phyloP scores from a whole-genome alignment of 1,140 invertebrate genomes.

The Plodia interpunctella region DNA sequence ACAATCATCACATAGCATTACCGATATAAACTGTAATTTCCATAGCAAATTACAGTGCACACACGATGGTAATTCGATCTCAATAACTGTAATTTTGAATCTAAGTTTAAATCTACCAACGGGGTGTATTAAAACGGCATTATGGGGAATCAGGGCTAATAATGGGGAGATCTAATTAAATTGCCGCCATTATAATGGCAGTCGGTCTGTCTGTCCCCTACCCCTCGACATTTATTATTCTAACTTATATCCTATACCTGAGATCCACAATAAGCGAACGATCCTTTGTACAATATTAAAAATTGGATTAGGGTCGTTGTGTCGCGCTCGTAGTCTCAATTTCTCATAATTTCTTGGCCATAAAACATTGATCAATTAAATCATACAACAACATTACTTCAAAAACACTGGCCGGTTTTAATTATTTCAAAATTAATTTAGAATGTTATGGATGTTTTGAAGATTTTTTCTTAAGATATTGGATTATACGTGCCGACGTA shows the following conservation, averaged over 20 bases:
- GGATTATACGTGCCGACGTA: too few relatives aligned
- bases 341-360: neutral
- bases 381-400: too few relatives aligned
- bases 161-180: slow-evolving; percentile 74
- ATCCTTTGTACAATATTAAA: slow-evolving; percentile 6
- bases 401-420: too few relatives aligned
- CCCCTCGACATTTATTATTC: slow-evolving; percentile 73
- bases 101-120: slow-evolving; percentile 14
- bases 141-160: slow-evolving; percentile 73
- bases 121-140: slow-evolving; percentile 54
- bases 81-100: slow-evolving; percentile 48
- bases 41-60: slow-evolving; percentile 16
- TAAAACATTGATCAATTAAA: neutral
- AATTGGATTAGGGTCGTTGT: neutral
- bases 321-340: neutral
- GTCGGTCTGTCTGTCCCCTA: slow-evolving; percentile 53
- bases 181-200: slow-evolving; percentile 73
- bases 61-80: slow-evolving; percentile 38
- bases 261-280: slow-evolving; percentile 3
- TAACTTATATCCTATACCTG: slow-evolving; percentile 34
- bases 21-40: slow-evolving; percentile 13
- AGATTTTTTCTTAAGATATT: too few relatives aligned
- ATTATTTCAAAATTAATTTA: too few relatives aligned
- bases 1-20: slow-evolving; percentile 12
- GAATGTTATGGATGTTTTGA: too few relatives aligned